phyloP scores from a whole-genome alignment of 2,888 invertebrate genomes.

The Anarsia innoxiella region DNA sequence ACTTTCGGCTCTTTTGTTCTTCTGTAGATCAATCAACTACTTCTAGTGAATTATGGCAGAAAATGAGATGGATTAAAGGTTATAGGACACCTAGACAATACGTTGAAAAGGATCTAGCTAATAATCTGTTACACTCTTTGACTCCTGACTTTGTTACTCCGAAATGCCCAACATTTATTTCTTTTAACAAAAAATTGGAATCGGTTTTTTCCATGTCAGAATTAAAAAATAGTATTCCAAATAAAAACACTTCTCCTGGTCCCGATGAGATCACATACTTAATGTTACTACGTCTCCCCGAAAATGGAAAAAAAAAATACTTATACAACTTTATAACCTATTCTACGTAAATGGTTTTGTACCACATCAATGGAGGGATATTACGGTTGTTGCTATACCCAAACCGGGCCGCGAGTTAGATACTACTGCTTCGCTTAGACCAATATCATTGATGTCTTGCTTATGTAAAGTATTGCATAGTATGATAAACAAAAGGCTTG shows the following conservation, averaged over 20 bases:
- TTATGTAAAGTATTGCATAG: neutral
- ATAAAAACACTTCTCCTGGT: conserved; percentile 14
- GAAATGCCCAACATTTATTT: conserved; percentile 2
- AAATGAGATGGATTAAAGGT: conserved; percentile 20
- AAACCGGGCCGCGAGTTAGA: neutral
- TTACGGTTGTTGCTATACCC: neutral
- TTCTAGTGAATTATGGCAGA: conserved; percentile 15
- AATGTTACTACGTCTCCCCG: conserved; percentile 14
- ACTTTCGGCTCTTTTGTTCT: conserved; percentile 15
- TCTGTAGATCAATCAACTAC: conserved; percentile 7
- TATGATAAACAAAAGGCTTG: neutral
- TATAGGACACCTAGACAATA: neutral
- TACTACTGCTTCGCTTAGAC: neutral
- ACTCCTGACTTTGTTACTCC: conserved; percentile 9
- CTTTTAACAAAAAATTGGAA: neutral
- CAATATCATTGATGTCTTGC: neutral
- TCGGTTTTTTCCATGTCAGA: conserved; percentile 6
- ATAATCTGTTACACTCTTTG: conserved; percentile 5
- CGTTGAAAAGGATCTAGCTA: conserved; percentile 3
- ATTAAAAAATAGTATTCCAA: conserved; percentile 10
- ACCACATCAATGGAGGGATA: neutral
- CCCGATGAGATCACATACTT: conserved; percentile 12
- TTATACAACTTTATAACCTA: conserved; percentile 11
- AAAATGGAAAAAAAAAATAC: conserved; percentile 8
- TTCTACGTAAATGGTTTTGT: neutral